Evolutionary conservation across 2,797 vertebrate genomes (phyloP), one percentile per base, ranked within the genome.

Genomic region (Gymnothorax javanicus): DNA sequence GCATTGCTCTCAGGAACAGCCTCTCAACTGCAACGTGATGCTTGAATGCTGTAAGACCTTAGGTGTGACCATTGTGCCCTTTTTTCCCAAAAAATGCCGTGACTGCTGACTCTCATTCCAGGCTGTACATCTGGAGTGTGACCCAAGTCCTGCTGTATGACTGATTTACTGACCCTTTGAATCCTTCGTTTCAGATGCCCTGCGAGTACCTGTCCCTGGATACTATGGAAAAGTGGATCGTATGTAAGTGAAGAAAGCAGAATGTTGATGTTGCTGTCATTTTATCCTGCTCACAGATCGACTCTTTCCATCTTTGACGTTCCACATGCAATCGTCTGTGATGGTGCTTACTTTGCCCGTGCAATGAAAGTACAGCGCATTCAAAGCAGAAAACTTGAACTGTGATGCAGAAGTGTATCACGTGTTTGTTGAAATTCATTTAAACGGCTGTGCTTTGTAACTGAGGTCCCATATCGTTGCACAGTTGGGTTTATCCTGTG

Each of bases 161-260:
- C 56, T n/a, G 23, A 23, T 56, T 17, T 81, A 23, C 15, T 88
- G 60, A 57, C 71, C 17, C 79, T 1, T 84, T 54, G 20, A 54
- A 27, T 43, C 33, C 23, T 91, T 56, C 86, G 0, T 88, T 94
- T 59, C 89, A 99, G 99, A 99, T 99, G 98, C 98, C 99, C 0
- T 99, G 99, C 96, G 98, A 99, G 96, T 99, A 99, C 89, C 95
- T 99, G 7, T 99, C 99, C 71, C 94, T 99, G 95, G 99, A 99
- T 92, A 87, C 97, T 27, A 99, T 99, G 99, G 99, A 99, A 93
- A 99, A 99, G 92, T 99, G 98, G 99, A 99, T 99, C 60, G 98
- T 99, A 87, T 99, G 99, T 99, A 95, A 98, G 99, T 98, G 89
- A 57, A 12, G 64, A 9, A 54, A 67, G 8, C 33, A 56, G 62